Conservation (phyloP, 2,888 invertebrate species). For the Drosophila siamana region DNA sequence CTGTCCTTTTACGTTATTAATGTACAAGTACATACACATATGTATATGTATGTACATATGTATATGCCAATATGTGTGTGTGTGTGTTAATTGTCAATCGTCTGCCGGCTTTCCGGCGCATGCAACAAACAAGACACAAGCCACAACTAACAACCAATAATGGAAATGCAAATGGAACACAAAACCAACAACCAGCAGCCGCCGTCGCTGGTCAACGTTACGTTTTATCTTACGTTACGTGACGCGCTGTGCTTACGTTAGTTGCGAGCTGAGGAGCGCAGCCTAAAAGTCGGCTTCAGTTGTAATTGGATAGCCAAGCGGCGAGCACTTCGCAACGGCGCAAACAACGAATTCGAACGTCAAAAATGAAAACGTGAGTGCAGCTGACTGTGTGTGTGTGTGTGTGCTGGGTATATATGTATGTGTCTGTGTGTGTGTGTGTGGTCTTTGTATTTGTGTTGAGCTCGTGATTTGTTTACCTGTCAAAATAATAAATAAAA, state of each 20-base stretch:
- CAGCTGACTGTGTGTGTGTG: conserved; percentile 31
- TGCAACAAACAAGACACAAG: conserved; percentile 47
- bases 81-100: conserved; percentile 68
- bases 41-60: conserved; percentile 15
- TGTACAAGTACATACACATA: conserved; percentile 13
- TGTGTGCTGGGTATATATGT: conserved; percentile 20
- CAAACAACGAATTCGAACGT: conserved; percentile 16
- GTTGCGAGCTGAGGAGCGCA: conserved; percentile 36
- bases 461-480: conserved; percentile 77
- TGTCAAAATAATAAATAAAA: conserved; percentile 82
- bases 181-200: conserved; percentile 12
- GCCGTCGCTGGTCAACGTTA: conserved; percentile 15
- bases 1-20: conserved; percentile 42
- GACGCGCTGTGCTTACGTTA: conserved; percentile 10
- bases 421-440: conserved; percentile 30
- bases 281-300: conserved; percentile 80
- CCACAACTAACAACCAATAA: conserved; percentile 14
- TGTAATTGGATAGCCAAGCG: conserved; percentile 56
- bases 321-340: conserved; percentile 47
- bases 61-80: no score
- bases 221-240: conserved; percentile 23
- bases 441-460: conserved; percentile 38
- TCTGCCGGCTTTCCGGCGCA: conserved; percentile 51
- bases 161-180: conserved; percentile 44
- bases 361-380: conserved; percentile 60